phyloP scores from a whole-genome alignment of 2,797 vertebrate genomes.

The Anableps anableps region DNA sequence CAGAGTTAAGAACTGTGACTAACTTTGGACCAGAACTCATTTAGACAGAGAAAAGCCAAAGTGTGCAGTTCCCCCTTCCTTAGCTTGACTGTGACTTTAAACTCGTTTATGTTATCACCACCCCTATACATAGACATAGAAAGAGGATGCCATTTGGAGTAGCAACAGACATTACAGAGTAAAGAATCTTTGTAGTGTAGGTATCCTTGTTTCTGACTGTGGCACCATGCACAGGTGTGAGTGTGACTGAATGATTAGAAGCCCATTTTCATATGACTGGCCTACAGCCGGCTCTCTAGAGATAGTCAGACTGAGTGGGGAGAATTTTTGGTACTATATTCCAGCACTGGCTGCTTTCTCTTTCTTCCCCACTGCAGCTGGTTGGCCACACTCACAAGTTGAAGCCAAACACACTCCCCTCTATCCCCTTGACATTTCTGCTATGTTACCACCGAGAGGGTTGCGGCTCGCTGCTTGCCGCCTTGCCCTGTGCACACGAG shows the following conservation, averaged over 20 bases:
- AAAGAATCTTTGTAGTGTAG: constrained; percentile 22
- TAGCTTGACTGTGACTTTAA: constrained; percentile 25
- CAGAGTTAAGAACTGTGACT: constrained; percentile 50
- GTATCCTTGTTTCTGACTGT: constrained; percentile 26
- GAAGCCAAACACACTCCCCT: constrained; percentile 66
- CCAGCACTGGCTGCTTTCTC: constrained; percentile 39
- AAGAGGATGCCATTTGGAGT: constrained; percentile 8
- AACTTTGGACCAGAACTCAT: constrained; percentile 29
- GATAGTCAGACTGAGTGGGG: constrained; percentile 34
- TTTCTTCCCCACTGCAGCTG: constrained; percentile 59
- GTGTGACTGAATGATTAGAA: constrained; percentile 65
- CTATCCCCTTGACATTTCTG: constrained; percentile 72
- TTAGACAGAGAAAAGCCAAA: constrained; percentile 32
- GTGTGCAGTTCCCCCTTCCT: constrained; percentile 47
- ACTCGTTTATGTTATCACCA: constrained; percentile 39
- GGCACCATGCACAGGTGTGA: constrained; percentile 46
- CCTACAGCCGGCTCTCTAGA: constrained; percentile 56
- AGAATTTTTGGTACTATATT: constrained; percentile 60
- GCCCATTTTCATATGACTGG: constrained; percentile 60
- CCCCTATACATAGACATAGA: constrained; percentile 13
- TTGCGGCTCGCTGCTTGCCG: constrained; percentile 62
- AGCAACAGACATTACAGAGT: constrained; percentile 1
- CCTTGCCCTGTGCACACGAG: constrained; percentile 53
- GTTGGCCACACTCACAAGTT: constrained; percentile 57
- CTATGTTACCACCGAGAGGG: constrained; percentile 66